Conservation (phyloP, 2,797 vertebrate species). For the Pipistrellus pipistrellus region DNA sequence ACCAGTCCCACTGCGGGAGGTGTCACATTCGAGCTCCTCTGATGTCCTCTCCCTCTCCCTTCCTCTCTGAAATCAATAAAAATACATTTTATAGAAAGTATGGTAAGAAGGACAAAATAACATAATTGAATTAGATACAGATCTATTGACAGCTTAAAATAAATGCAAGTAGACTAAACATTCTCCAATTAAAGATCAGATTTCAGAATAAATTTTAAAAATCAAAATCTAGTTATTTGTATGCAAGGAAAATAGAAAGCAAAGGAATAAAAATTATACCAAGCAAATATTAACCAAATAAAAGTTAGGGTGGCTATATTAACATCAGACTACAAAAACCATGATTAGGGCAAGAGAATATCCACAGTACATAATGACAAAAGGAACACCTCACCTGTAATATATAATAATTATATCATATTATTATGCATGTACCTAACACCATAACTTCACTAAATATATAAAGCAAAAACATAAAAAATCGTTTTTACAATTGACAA, state of each 20-base stretch:
- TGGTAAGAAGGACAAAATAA: background rate
- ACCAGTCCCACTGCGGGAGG: no score
- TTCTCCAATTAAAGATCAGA: background rate
- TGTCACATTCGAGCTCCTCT: no score
- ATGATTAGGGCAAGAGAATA: background rate
- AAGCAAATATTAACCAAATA: slow-evolving; percentile 11
- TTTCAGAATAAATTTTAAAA: slow-evolving; percentile 1
- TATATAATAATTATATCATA: background rate
- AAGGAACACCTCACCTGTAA: background rate
- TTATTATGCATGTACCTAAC: background rate
- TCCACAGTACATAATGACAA: background rate
- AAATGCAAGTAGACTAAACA: background rate
- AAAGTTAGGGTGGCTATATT: background rate
- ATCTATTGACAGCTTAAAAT: background rate
- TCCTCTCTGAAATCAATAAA: no score
- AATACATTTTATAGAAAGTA: no score
- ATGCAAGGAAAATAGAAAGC: background rate
- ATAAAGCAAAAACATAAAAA: background rate
- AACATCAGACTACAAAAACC: background rate
- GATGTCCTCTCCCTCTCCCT: no score
- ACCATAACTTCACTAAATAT: background rate
- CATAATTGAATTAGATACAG: background rate
- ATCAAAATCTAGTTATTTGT: background rate
- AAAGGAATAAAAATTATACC: slow-evolving; percentile 4
- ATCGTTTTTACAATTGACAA: slow-evolving; percentile 8